Evolutionary conservation across 2,888 invertebrate genomes (phyloP).

Genomic region (Stenodera caucasica): DNA sequence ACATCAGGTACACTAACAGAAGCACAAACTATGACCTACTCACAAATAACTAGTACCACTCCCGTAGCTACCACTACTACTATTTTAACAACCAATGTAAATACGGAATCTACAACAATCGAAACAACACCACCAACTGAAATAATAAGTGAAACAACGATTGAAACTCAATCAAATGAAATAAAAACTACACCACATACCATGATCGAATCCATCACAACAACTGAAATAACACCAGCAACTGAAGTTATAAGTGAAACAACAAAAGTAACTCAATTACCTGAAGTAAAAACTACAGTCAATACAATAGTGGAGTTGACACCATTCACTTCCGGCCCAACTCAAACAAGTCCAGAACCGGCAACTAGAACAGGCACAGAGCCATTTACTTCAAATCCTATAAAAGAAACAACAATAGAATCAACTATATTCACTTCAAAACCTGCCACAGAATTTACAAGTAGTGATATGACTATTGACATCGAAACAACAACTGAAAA

Average conservation of each 20-base stretch:
- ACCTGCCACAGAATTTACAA: conserved; percentile 21
- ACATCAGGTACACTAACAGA: conserved; percentile 55
- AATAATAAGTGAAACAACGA: not conserved
- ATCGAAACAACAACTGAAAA: conserved; percentile 26
- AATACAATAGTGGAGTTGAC: conserved; percentile 7
- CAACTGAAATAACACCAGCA: conserved; percentile 19
- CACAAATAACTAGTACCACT: conserved; percentile 42
- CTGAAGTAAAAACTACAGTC: not conserved
- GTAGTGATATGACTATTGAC: conserved; percentile 15
- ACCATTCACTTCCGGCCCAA: conserved; percentile 35
- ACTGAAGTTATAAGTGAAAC: too few species aligned
- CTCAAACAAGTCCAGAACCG: conserved; percentile 19
- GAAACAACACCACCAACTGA: conserved; percentile 17
- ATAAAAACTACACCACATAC: conserved; percentile 12
- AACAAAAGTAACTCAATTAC: conserved; percentile 5
- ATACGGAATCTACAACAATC: conserved; percentile 29
- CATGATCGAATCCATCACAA: conserved; percentile 28
- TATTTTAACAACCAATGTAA: conserved; percentile 42
- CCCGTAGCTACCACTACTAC: conserved; percentile 42
- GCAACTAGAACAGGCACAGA: conserved; percentile 7
- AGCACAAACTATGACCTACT: conserved; percentile 47
- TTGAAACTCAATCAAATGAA: conserved; percentile 16
- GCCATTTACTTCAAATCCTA: conserved; percentile 18
- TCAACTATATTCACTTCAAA: conserved; percentile 6
- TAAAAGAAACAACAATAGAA: conserved; percentile 14